Evolutionary conservation across 2,888 invertebrate genomes (phyloP).

Genomic region (Trissolcus japonicus): DNA sequence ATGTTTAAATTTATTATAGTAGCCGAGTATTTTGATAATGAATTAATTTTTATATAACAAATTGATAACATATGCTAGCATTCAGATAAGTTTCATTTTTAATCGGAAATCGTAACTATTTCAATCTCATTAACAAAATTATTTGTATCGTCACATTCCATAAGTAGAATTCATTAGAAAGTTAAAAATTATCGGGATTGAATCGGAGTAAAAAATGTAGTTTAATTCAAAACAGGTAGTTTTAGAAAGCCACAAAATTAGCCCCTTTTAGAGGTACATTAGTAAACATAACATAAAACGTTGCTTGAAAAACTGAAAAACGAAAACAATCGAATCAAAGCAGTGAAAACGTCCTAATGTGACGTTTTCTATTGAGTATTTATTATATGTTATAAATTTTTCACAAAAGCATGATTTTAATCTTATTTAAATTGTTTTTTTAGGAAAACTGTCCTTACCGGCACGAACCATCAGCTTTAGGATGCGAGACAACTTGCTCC

Average conservation of each 20-base stretch:
- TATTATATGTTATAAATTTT: background rate
- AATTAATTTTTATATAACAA: background rate
- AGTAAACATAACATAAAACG: too few relatives aligned
- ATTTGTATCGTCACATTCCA: too few relatives aligned
- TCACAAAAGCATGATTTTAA: conserved; percentile 8
- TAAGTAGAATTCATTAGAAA: too few relatives aligned
- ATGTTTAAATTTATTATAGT: background rate
- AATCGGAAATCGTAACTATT: too few relatives aligned
- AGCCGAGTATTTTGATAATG: background rate
- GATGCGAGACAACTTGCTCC: conserved; percentile 88
- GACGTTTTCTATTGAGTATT: background rate
- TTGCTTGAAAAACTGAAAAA: too few relatives aligned
- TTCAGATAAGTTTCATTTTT: background rate
- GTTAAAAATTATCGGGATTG: too few relatives aligned
- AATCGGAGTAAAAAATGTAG: too few relatives aligned
- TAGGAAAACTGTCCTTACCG: conserved; percentile 87
- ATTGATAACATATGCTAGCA: background rate
- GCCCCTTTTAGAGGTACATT: too few relatives aligned
- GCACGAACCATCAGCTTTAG: conserved; percentile 89
- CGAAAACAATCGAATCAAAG: background rate
- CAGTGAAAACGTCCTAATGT: background rate
- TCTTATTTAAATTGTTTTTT: conserved; percentile 53
- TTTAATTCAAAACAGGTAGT: too few relatives aligned
- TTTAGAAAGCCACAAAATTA: too few relatives aligned
- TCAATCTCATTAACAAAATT: too few relatives aligned